Conservation (phyloP, 2,888 invertebrate species). For the Cosmia pyralina region DNA sequence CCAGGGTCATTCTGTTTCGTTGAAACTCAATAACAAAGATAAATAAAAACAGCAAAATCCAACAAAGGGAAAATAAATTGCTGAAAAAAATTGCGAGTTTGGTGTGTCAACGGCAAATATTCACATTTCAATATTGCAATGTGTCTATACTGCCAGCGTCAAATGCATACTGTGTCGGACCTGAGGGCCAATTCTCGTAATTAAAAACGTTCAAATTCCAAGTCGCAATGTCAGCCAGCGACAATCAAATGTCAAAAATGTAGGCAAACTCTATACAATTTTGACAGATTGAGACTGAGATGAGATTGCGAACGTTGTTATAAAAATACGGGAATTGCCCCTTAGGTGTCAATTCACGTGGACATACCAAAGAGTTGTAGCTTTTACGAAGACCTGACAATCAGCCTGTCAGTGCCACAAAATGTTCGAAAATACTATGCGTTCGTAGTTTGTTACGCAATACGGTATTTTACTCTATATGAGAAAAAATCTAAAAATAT, state of each 20-base stretch:
- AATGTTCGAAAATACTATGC: background rate
- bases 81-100: background rate
- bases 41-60: background rate
- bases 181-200: too few relatives aligned
- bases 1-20: background rate
- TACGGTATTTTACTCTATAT: too few relatives aligned
- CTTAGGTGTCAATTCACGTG: slow-evolving; percentile 7
- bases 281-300: too few relatives aligned
- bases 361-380: background rate
- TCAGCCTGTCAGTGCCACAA: background rate
- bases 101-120: slow-evolving; percentile 3
- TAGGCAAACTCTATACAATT: too few relatives aligned
- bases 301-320: too few relatives aligned
- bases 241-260: too few relatives aligned
- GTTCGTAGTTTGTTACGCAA: too few relatives aligned
- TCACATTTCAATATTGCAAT: background rate
- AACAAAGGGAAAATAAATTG: background rate
- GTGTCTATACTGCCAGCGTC: background rate
- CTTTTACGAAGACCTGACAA: background rate
- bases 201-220: too few relatives aligned
- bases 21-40: background rate
- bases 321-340: too few relatives aligned
- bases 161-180: slow-evolving; percentile 3
- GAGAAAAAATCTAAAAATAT: too few relatives aligned
- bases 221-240: too few relatives aligned